Percentiles rank a stretch among this genome's conserved stretches.
These are phyloP conservation scores for Alligator sinensis DNA, from an alignment of 2,113 vertebrate genomes.

Conservation along the genomic window DNA sequence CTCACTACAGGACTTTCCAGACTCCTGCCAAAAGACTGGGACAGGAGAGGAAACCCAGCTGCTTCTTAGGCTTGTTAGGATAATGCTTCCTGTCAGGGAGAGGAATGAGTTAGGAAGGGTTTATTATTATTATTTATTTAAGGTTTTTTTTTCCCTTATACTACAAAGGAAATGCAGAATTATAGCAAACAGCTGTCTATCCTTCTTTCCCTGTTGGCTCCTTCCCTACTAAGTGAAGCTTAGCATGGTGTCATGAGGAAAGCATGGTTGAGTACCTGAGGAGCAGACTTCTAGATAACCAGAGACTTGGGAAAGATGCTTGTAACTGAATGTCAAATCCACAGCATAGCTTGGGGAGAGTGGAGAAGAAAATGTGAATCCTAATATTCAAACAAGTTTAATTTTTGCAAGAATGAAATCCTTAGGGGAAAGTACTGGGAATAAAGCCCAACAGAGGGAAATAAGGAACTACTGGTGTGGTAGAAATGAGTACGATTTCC, in stretches of 20 bases:
- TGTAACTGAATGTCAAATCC: background rate
- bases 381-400: background rate
- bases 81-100: background rate
- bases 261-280: background rate
- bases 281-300: background rate
- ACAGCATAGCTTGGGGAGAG: background rate
- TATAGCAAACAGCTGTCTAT: background rate
- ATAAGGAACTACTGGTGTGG: background rate
- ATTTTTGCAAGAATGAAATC: background rate
- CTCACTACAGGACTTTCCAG: background rate
- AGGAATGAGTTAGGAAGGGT: background rate
- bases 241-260: background rate
- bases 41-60: background rate
- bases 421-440: background rate
- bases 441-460: background rate
- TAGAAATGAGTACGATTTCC: background rate
- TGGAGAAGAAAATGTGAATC: background rate
- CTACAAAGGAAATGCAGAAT: background rate
- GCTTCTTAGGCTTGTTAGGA: accelerated
- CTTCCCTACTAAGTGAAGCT: background rate
- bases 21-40: background rate
- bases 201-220: background rate
- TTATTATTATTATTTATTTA: accelerated
- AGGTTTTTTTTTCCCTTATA: background rate
- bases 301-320: background rate